Conservation (phyloP, 2,797 vertebrate genomes). For the Lerista edwardsae region DNA sequence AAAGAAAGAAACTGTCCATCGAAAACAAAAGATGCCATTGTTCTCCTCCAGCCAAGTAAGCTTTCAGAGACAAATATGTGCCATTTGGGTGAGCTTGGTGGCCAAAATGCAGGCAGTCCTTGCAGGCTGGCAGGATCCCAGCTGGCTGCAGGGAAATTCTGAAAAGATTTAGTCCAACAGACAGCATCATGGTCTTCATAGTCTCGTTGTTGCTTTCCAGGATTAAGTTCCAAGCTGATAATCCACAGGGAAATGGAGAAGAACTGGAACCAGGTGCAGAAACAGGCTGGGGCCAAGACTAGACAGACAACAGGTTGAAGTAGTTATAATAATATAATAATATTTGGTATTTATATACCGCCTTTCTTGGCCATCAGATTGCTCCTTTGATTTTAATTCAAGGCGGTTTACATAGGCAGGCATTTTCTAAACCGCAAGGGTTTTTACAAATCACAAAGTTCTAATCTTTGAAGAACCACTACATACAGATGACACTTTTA, state of each 20-base stretch:
- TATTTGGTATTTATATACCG: no score
- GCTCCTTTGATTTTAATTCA: no score
- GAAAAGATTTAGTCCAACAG: background rate
- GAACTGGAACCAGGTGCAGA: background rate
- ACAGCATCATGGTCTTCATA: background rate
- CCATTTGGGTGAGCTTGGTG: slow-evolving; percentile 16
- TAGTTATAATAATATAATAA: no score
- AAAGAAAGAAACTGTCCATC: background rate
- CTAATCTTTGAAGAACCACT: no score
- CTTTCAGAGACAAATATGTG: background rate
- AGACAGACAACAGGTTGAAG: background rate
- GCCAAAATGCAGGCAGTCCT: background rate
- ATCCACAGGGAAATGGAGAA: slow-evolving; percentile 3
- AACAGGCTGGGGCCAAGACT: background rate
- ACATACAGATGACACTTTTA: no score
- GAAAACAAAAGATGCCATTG: slow-evolving; percentile 55
- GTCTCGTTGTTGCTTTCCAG: background rate
- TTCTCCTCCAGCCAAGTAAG: slow-evolving; percentile 47
- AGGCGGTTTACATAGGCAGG: no score
- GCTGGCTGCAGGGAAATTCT: background rate
- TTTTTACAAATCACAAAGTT: no score
- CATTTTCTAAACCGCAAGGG: no score
- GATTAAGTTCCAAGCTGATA: slow-evolving; percentile 10
- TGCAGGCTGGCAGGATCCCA: background rate
- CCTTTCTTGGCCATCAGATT: no score